Evolutionary conservation across 2,797 vertebrate genomes (phyloP), one percentile per base, ranked within the genome.

Genomic region (Anabacerthia variegaticeps): DNA sequence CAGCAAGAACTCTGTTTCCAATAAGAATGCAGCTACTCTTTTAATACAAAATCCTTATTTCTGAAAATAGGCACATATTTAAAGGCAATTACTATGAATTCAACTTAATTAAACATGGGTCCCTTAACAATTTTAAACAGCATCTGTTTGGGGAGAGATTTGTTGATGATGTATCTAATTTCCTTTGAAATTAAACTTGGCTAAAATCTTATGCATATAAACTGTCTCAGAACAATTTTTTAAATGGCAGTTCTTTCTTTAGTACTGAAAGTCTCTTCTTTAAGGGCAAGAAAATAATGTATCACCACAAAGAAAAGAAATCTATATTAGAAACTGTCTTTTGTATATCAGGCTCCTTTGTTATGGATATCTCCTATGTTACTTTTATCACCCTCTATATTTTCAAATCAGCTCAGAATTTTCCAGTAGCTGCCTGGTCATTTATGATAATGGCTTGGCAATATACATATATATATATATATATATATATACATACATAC

Each of bases 271-370:
- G 23, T 65, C 72, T 82, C 32, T 85, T 77, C 68, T 92, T 79
- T 65, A 81, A 78, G 54, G 51, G 21, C n/a, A 78, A 72, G 66
- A 88, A 96, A 92, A 81, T 39, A 66, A 81, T 18, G 4, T 49
- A 55, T 83, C 73, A 28, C 10, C 61, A 78, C 59, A 95, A 91
- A 94, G 52, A 94, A 88, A 28, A 88, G 73, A 84, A 93, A 91
- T 68, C 94, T 88, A 23, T 92, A 91, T 95, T 91, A 90, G 62
- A 93, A 85, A 54, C 54, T 65, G 68, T 72, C 92, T 78, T 88
- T 83, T 90, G 19, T 75, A 39, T 66, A 93, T 76, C 16, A 24
- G 27, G 63, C 51, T 93, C 19, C 27, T 93, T 90, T 95, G 37
- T 76, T 79, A 79, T 28, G 89, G 44, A 44, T 81, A 78, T 79